Percentiles rank a stretch among this genome's conserved stretches.
Conservation (phyloP, 2,113 vertebrate genomes). For the Dunckerocampus dactyliophorus region DNA sequence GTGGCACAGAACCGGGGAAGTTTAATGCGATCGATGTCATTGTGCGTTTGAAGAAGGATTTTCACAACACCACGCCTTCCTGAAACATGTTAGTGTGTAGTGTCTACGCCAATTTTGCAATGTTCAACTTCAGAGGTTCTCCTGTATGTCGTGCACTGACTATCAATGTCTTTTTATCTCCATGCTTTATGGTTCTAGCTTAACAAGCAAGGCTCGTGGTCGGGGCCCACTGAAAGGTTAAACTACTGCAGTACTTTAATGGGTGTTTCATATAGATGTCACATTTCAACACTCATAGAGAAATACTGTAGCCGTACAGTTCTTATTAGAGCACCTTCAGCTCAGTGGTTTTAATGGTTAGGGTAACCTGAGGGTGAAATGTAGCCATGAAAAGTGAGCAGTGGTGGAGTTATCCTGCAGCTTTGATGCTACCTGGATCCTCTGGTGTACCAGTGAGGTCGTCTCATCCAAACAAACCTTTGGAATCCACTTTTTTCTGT, state of each 20-base stretch:
- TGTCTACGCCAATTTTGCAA: neutral
- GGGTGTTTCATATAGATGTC: conserved; percentile 53
- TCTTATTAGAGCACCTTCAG: neutral
- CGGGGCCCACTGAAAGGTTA: conserved; percentile 34
- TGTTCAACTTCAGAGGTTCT: neutral
- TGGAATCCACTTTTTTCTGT: conserved; percentile 68
- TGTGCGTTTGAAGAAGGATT: no score
- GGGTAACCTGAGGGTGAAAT: neutral
- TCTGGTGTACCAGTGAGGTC: conserved; percentile 64
- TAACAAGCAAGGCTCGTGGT: conserved; percentile 41
- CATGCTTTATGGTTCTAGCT: conserved; percentile 24
- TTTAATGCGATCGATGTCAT: no score
- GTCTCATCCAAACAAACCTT: conserved; percentile 56
- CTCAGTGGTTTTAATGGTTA: neutral
- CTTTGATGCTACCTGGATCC: conserved; percentile 80
- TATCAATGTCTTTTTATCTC: conserved; percentile 22
- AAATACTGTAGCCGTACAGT: neutral
- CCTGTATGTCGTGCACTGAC: neutral
- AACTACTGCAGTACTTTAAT: conserved; percentile 38
- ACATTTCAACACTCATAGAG: conserved; percentile 12
- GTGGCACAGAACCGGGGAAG: no score
- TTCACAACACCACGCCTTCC: no score
- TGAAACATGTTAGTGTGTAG: no score
- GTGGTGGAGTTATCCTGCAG: conserved; percentile 74
- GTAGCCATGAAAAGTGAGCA: neutral